Base-by-base conservation (phyloP, 1,140 invertebrate genomes). In the Lordiphosa clarofinis region DNA sequence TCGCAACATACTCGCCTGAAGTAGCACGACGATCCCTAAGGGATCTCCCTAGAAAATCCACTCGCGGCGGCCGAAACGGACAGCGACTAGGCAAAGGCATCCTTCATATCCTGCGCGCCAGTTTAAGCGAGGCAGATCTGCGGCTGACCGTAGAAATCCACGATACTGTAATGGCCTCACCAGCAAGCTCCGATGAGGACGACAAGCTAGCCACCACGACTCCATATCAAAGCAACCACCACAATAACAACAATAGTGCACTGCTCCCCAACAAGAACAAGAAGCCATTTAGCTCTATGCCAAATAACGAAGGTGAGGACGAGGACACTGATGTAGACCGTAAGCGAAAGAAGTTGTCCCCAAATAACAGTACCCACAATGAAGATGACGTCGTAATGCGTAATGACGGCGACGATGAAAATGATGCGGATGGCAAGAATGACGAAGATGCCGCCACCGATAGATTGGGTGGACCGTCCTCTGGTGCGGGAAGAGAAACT, bases 141-240 rank as follows among this genome's bases (percentile, higher is more conserved):
- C 12, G 21, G 15, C 39, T 46, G 31, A 13, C 19, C 42, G 15
- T 15, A 24, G 11, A 48, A 24, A 7, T 24, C 6, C 10, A 33
- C 38, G 38, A n/a, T 12, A 13, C 36, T 56, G 59, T 55, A 37
- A 81, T 81, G 76, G 78, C 67, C 49, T 73, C 70, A 39, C 61
- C 43, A 31, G 24, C 13, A 31, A 46, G 43, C 11, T 46, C 43
- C 43, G 43, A 52, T 42, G 59, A 43, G 42, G 46, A 76, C 33
- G 47, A 57, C 7, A 56, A 52, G 7, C 38, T 63, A 38, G 43
- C 28, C 21, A 35, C 40, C 24, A 13, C 47, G 33, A 39, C 28
- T 33, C 21, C 44, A 24, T 37, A 54, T 39, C 21, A 21, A 53
- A 7, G 9, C 56, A 38, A 43, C 39, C 46, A 24, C 35, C 5